phyloP scores from a whole-genome alignment of 2,797 vertebrate genomes.

The Megalops cyprinoides region DNA sequence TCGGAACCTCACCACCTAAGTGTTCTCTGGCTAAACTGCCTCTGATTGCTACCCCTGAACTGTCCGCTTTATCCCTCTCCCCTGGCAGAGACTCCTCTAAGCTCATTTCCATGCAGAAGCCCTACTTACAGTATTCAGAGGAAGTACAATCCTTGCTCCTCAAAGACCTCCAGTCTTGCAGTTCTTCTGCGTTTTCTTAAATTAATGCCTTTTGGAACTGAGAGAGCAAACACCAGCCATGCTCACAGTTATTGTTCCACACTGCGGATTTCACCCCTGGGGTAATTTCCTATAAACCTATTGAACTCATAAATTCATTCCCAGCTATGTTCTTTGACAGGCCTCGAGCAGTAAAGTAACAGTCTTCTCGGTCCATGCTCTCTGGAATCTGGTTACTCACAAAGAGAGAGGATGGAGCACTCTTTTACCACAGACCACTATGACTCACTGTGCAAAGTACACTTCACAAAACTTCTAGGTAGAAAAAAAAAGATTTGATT shows the following conservation, averaged over 20 bases:
- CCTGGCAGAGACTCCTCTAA: neutral
- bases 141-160: neutral
- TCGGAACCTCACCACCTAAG: too few species aligned
- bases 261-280: neutral
- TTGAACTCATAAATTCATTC: constrained; percentile 11
- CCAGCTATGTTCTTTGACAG: neutral
- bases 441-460: neutral
- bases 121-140: neutral
- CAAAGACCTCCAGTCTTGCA: neutral
- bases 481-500: too few species aligned
- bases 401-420: neutral
- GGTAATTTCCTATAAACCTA: neutral
- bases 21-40: too few species aligned
- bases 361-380: neutral
- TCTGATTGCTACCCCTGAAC: neutral
- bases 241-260: neutral
- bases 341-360: neutral
- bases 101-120: neutral
- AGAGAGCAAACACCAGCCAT: neutral
- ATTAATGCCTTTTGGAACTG: neutral
- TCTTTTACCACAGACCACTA: neutral
- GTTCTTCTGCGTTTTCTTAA: neutral
- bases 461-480: neutral
- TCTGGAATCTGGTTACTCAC: too few species aligned
- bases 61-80: neutral